Evolutionary conservation across 1,140 invertebrate species (phyloP).

Genomic region (Lepidurus apus): DNA sequence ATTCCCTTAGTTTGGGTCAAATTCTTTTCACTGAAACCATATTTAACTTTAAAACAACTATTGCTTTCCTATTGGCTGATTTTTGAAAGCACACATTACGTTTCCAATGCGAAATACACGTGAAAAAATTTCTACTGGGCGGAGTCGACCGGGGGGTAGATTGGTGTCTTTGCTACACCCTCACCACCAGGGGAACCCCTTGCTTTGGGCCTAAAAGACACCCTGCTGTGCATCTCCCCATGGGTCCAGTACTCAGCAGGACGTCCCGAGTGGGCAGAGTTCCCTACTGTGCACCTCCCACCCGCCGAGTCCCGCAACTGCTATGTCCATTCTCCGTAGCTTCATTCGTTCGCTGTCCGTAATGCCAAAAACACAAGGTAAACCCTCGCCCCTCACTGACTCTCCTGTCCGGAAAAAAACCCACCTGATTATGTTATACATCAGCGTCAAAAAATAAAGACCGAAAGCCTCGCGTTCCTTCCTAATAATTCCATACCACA

Average conservation of each 20-base stretch:
- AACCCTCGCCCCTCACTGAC: not conserved
- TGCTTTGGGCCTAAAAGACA: not conserved
- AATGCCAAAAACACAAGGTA: constrained; percentile 11
- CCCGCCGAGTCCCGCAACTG: constrained; percentile 9
- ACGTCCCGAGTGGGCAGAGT: constrained; percentile 16
- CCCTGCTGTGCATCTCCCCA: constrained; percentile 6
- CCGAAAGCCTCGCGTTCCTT: not conserved
- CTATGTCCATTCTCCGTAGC: not conserved
- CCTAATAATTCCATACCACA: not conserved
- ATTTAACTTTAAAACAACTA: not conserved
- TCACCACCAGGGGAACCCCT: not conserved
- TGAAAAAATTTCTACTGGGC: not conserved
- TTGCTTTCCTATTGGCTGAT: not conserved
- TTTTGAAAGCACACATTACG: not conserved
- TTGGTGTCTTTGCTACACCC: constrained; percentile 6
- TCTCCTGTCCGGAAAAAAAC: not conserved
- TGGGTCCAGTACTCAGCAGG: constrained; percentile 1
- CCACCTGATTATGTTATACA: not conserved
- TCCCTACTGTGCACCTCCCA: constrained; percentile 5
- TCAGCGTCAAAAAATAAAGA: constrained; percentile 8
- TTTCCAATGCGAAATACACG: not conserved
- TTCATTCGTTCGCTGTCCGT: not conserved
- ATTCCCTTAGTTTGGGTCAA: no score
- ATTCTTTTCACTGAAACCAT: no score
- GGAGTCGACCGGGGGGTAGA: not conserved